A percentile compares a stretch with the other conserved stretches of the same genome.
phyloP scores from a whole-genome alignment of 2,797 vertebrate species.

The Eulemur albifrons region DNA sequence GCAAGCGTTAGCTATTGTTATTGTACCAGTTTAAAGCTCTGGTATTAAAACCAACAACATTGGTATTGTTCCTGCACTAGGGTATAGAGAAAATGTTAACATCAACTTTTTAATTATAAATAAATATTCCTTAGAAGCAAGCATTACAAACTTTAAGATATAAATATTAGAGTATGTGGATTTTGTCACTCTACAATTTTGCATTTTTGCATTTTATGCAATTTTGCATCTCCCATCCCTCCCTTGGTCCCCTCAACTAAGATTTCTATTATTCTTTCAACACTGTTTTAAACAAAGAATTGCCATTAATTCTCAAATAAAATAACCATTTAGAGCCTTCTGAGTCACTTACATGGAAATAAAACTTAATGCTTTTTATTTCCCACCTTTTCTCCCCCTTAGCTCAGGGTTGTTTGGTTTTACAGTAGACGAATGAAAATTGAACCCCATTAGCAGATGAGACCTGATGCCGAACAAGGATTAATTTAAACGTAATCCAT shows the following conservation, averaged over 20 bases:
- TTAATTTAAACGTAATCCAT: background rate
- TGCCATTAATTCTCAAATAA: conserved; percentile 60
- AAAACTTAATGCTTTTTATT: conserved; percentile 5
- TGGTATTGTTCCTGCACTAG: background rate
- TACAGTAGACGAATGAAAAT: background rate
- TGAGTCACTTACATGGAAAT: conserved; percentile 46
- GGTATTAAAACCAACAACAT: background rate
- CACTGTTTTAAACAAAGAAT: background rate
- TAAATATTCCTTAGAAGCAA: background rate
- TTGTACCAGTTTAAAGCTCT: background rate
- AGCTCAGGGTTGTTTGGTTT: background rate
- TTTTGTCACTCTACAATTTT: background rate
- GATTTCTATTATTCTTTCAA: background rate
- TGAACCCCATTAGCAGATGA: conserved; percentile 32
- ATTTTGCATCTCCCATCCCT: background rate
- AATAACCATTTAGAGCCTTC: conserved; percentile 27
- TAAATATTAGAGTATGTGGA: background rate
- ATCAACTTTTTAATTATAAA: background rate
- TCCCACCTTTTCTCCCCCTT: background rate
- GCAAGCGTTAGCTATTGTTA: background rate
- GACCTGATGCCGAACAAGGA: background rate
- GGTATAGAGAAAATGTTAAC: background rate
- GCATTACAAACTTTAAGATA: background rate
- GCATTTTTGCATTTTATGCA: background rate
- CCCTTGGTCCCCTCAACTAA: background rate